phyloP scores from a whole-genome alignment of 2,888 invertebrate genomes.

The Prosapia bicincta region DNA sequence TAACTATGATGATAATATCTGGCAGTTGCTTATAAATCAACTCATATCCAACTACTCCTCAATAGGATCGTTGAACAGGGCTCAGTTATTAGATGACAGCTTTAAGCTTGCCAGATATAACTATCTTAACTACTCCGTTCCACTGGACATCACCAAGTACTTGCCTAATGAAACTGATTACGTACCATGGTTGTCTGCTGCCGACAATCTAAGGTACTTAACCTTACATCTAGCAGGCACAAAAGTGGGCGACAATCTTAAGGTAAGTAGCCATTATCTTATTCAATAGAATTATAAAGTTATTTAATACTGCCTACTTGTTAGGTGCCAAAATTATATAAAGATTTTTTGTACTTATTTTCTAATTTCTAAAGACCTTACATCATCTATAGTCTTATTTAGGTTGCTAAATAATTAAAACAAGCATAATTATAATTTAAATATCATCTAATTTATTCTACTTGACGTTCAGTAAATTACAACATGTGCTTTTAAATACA shows the following conservation, averaged over 20 bases:
- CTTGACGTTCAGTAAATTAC: too few species aligned
- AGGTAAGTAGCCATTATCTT: neutral
- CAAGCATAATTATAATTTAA: too few species aligned
- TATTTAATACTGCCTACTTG: too few species aligned
- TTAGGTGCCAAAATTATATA: too few species aligned
- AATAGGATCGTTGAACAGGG: slow-evolving; percentile 66
- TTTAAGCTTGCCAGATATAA: slow-evolving; percentile 69
- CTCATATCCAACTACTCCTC: slow-evolving; percentile 51
- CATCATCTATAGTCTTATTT: too few species aligned
- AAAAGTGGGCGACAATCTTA: neutral
- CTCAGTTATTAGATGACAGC: slow-evolving; percentile 79
- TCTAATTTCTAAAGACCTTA: too few species aligned
- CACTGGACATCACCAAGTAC: slow-evolving; percentile 65
- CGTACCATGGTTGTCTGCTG: slow-evolving; percentile 74
- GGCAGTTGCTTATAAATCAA: slow-evolving; percentile 63
- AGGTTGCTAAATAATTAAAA: too few species aligned
- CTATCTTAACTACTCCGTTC: slow-evolving; percentile 56
- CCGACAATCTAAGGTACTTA: slow-evolving; percentile 55
- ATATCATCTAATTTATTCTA: too few species aligned
- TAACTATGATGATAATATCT: slow-evolving; percentile 67
- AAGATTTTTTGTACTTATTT: too few species aligned
- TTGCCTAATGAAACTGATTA: slow-evolving; percentile 64
- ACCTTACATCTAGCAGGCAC: slow-evolving; percentile 7
- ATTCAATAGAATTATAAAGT: too few species aligned
- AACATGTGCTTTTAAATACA: too few species aligned